Conservation (phyloP, 2,888 invertebrate species). For the Orchestes rusci region DNA sequence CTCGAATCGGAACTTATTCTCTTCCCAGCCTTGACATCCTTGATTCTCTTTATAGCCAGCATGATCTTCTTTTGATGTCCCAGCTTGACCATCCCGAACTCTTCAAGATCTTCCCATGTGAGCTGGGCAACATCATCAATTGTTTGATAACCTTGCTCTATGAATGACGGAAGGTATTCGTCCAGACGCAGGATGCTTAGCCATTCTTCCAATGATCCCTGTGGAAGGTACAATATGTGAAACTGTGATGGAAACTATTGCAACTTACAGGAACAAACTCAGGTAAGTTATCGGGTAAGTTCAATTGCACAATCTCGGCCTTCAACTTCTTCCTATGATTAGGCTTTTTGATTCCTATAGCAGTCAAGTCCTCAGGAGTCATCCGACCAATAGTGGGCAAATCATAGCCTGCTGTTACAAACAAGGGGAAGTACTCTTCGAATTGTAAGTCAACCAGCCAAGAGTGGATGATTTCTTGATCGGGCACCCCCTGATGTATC, state of each 20-base stretch:
- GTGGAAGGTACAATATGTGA: slow-evolving; percentile 22
- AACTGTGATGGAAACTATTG: not conserved
- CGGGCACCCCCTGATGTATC: slow-evolving; percentile 62
- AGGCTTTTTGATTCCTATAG: slow-evolving; percentile 91
- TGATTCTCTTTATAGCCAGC: slow-evolving; percentile 92
- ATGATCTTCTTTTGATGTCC: slow-evolving; percentile 99
- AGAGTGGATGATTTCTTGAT: slow-evolving; percentile 87
- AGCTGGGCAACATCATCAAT: slow-evolving; percentile 92
- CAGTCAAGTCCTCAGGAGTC: slow-evolving; percentile 93
- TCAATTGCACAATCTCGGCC: slow-evolving; percentile 90
- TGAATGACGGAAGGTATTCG: slow-evolving; percentile 84
- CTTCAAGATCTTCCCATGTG: slow-evolving; percentile 98
- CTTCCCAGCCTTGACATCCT: slow-evolving; percentile 86
- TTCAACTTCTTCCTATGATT: slow-evolving; percentile 94
- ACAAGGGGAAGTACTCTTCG: slow-evolving; percentile 90
- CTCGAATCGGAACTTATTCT: slow-evolving; percentile 47
- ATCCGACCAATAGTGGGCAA: slow-evolving; percentile 96
- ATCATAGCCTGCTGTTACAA: slow-evolving; percentile 94
- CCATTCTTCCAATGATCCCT: slow-evolving; percentile 95
- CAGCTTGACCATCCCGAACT: slow-evolving; percentile 86
- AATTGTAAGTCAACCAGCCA: slow-evolving; percentile 93
- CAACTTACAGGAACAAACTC: slow-evolving; percentile 81
- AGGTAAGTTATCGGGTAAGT: slow-evolving; percentile 89
- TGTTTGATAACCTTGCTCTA: slow-evolving; percentile 88
- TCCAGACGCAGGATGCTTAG: slow-evolving; percentile 81